Evolutionary conservation across 2,888 invertebrate species (phyloP), one percentile per base, ranked within the genome.

Genomic region (Mimumesa dahlbomi): DNA sequence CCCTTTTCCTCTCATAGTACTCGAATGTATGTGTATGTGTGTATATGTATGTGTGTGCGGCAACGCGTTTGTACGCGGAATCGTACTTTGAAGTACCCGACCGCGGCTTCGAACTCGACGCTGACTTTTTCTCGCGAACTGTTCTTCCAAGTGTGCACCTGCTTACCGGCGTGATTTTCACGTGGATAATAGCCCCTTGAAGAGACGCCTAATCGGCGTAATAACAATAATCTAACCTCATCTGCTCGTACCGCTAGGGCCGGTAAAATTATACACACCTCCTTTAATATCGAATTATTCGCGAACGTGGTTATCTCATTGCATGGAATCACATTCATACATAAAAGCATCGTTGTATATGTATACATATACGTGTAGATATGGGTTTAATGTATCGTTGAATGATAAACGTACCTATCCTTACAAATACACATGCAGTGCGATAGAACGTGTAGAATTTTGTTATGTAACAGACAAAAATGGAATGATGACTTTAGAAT

Each of bases 41-140:
- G n/a, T n/a, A n/a, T n/a, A n/a, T n/a, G n/a, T n/a, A 40, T 25
- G 29, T 40, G 38, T 34, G 31, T 13, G 21, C 11, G 45, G 52
- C 21, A 45, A 45, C n/a, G n/a, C n/a, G 31, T 34, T 29, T 19
- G 9, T 42, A 18, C 22, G 25, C 36, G 54, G 19, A 18, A 11
- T 16, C 25, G 29, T 13, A 14, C 68, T 61, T 61, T 67, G 61
- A 70, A 42, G 57, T 38, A 42, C 16, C 49, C 61, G 68, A 52
- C 56, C 31, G 56, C 52, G 43, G 43, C 57, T 54, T 63, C 56
- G 25, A 38, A 36, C 13, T 22, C 25, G n/a, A 43, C 21, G 18
- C 7, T 31, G 31, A 40, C 56, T 61, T 45, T 53, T 58, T 50
- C 48, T 52, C 54, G 38, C 58, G 22, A 40, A 14, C 19, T 48